These are phyloP conservation scores for Argopecten irradians DNA, from an alignment of 1,140 invertebrate genomes.

Conservation along the genomic window DNA sequence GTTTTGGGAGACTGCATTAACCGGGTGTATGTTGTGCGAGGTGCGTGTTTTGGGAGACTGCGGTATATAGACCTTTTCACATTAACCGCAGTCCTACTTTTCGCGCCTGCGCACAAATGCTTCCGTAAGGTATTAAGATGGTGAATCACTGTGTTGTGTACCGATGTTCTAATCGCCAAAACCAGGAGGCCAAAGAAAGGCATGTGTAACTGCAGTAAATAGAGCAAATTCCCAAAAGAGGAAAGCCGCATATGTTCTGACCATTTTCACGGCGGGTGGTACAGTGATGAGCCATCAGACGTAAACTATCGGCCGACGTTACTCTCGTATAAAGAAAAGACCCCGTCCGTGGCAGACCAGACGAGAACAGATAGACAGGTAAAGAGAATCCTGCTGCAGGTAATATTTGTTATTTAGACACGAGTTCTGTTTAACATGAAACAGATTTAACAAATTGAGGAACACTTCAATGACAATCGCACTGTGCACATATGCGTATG, in stretches of 20 bases:
- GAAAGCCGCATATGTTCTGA: constrained; percentile 30
- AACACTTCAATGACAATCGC: too few species aligned
- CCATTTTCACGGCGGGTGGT: constrained; percentile 17
- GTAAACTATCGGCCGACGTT: not conserved
- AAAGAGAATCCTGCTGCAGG: too few species aligned
- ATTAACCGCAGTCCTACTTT: too few species aligned
- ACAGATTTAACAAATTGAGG: too few species aligned
- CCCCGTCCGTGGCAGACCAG: not conserved
- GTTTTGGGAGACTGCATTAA: too few species aligned
- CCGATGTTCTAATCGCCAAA: constrained; percentile 2
- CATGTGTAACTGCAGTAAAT: constrained; percentile 34
- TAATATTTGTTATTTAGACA: too few species aligned
- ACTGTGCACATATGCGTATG: too few species aligned
- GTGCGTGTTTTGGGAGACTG: too few species aligned
- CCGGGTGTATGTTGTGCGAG: too few species aligned
- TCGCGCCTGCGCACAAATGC: too few species aligned
- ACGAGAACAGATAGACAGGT: not conserved
- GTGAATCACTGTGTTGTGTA: not conserved
- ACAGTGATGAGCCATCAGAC: constrained; percentile 11
- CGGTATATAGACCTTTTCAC: too few species aligned
- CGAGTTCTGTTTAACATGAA: too few species aligned
- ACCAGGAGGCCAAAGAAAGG: not conserved
- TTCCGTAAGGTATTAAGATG: not conserved
- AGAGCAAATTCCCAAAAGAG: constrained; percentile 19
- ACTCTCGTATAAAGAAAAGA: not conserved